A percentile compares a stretch with the other conserved stretches of the same genome.
Conservation (phyloP, 2,113 vertebrate genomes). For the Laterallus jamaicensis region DNA sequence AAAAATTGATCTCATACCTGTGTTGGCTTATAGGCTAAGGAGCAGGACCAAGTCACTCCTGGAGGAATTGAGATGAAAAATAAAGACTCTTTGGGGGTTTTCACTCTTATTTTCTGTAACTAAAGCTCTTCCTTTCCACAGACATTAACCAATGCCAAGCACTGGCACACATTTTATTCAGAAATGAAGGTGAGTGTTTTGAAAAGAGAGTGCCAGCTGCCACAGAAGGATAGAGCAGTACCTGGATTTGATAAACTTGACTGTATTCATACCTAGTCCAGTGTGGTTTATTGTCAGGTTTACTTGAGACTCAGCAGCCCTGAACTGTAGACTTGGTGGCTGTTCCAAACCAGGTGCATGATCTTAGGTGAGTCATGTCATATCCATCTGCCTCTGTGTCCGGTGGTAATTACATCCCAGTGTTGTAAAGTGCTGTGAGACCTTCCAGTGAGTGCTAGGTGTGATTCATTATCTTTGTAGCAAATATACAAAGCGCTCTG, state of each 20-base stretch:
- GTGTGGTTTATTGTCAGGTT: background rate
- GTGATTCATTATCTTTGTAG: background rate
- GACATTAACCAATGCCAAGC: background rate
- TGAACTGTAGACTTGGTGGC: background rate
- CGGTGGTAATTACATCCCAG: background rate
- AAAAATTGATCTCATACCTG: background rate
- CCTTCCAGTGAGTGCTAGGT: background rate
- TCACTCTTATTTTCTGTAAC: background rate
- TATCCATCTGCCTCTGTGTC: background rate
- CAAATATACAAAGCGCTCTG: background rate
- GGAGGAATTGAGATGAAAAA: background rate
- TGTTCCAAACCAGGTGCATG: background rate
- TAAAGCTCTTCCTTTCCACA: background rate
- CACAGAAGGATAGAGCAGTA: background rate
- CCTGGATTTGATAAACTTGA: background rate
- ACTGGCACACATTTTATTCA: background rate
- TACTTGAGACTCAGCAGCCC: background rate
- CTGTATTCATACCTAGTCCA: background rate
- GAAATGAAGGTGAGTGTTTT: background rate
- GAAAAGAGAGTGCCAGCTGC: background rate
- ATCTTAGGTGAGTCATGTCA: background rate
- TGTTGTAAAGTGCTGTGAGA: background rate
- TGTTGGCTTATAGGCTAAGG: background rate
- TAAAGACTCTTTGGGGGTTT: fast-evolving
- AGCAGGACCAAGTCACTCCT: background rate